Conservation (phyloP, 2,797 vertebrate genomes). For the Cuculus canorus region DNA sequence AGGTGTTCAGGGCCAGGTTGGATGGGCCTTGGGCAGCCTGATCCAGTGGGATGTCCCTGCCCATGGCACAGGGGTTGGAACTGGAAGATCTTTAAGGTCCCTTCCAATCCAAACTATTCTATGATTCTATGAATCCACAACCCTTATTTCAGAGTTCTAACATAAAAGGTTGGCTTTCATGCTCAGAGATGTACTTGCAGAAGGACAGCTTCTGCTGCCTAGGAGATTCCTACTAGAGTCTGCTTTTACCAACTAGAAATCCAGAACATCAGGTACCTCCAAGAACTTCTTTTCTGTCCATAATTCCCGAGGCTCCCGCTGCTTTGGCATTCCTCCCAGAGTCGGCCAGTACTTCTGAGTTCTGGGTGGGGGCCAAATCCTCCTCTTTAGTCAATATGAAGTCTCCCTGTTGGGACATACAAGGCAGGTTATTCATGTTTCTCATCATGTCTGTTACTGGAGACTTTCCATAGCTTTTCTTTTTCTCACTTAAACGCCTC, state of each 20-base stretch:
- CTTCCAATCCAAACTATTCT: too few species aligned
- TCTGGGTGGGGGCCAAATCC: background rate
- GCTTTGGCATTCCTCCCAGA: slow-evolving; percentile 54
- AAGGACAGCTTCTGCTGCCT: background rate
- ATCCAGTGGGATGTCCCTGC: too few species aligned
- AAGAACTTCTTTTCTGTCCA: slow-evolving; percentile 83
- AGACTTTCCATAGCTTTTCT: background rate
- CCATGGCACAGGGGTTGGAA: too few species aligned
- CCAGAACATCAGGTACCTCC: slow-evolving; percentile 73
- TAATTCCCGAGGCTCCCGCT: slow-evolving; percentile 75
- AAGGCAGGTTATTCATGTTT: slow-evolving; percentile 36
- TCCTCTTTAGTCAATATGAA: slow-evolving; percentile 72
- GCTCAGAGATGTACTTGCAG: background rate
- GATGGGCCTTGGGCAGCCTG: too few species aligned
- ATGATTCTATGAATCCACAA: background rate
- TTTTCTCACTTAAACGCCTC: background rate
- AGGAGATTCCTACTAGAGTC: background rate
- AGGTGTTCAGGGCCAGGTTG: too few species aligned
- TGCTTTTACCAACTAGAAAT: slow-evolving; percentile 22
- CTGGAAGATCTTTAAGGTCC: too few species aligned
- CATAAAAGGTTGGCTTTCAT: background rate
- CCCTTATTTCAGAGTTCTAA: background rate
- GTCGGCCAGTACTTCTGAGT: slow-evolving; percentile 7
- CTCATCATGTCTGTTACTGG: background rate
- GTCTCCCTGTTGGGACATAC: slow-evolving; percentile 67